A percentile compares a stretch with the other conserved stretches of the same genome.
These are phyloP conservation scores for Acropternis orthonyx DNA, from an alignment of 2,797 vertebrate species.

Conservation along the genomic window DNA sequence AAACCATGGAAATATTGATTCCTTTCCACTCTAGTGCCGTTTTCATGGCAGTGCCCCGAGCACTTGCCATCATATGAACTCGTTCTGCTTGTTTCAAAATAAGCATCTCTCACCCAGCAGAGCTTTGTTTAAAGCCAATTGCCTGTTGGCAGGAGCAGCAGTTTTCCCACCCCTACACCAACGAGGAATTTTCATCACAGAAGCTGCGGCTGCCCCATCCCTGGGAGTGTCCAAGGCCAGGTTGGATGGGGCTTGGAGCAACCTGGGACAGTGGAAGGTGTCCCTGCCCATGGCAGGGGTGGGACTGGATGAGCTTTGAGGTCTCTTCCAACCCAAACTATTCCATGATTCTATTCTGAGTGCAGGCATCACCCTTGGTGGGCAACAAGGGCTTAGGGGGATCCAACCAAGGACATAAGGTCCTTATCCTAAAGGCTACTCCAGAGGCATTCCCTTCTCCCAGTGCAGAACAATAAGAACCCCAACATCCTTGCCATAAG, in stretches of 20 bases:
- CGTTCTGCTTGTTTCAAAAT: background rate
- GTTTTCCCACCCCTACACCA: background rate
- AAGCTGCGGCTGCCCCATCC: background rate
- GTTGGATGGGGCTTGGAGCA: background rate
- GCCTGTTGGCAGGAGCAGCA: accelerated
- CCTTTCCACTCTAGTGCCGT: accelerated
- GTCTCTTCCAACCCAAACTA: background rate
- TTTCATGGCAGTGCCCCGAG: background rate
- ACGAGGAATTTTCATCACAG: background rate
- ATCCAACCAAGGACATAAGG: background rate
- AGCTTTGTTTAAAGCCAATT: background rate
- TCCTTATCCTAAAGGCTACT: background rate
- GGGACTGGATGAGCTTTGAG: accelerated
- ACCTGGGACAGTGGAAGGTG: background rate
- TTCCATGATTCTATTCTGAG: background rate
- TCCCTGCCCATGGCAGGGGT: background rate
- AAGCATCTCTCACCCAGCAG: background rate
- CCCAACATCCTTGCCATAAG: accelerated
- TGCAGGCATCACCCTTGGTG: accelerated
- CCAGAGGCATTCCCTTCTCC: background rate
- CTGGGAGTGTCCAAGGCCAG: background rate
- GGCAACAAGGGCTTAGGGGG: background rate
- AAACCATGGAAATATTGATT: background rate
- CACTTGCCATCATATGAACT: accelerated
- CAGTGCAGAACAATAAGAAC: accelerated